These are phyloP conservation scores for Oreochromis aureus DNA, from an alignment of 2,113 vertebrate species.

Conservation along the genomic window DNA sequence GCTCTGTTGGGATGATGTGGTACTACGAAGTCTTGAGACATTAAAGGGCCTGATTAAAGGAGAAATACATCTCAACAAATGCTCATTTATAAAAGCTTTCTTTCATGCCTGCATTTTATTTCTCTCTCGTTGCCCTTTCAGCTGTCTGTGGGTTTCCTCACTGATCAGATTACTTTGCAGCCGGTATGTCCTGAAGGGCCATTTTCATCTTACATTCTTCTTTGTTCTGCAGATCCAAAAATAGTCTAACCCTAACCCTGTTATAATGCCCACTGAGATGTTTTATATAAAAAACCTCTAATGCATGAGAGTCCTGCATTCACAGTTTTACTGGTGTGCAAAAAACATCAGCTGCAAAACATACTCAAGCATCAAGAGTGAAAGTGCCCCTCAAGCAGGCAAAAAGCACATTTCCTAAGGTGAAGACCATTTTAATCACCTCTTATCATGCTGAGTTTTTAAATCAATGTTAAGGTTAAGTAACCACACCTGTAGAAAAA, in stretches of 20 bases:
- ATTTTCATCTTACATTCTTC: background rate
- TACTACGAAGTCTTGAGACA: background rate
- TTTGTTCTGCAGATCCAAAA: background rate
- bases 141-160: background rate
- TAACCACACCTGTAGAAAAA: background rate
- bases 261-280: background rate
- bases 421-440: background rate
- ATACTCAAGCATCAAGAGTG: fast-evolving
- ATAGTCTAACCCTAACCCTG: background rate
- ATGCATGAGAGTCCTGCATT: background rate
- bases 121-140: background rate
- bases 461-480: background rate
- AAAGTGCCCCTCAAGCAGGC: background rate
- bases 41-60: background rate
- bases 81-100: background rate
- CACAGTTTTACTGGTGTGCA: background rate
- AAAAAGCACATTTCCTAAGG: background rate
- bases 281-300: background rate
- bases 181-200: background rate
- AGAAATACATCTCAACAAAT: background rate
- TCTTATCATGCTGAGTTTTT: background rate
- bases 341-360: background rate
- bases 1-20: background rate
- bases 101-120: background rate
- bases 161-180: background rate